Percentiles rank a stretch among this genome's conserved stretches.
phyloP scores from a whole-genome alignment of 2,113 vertebrate species.

The Oncorhynchus keta region DNA sequence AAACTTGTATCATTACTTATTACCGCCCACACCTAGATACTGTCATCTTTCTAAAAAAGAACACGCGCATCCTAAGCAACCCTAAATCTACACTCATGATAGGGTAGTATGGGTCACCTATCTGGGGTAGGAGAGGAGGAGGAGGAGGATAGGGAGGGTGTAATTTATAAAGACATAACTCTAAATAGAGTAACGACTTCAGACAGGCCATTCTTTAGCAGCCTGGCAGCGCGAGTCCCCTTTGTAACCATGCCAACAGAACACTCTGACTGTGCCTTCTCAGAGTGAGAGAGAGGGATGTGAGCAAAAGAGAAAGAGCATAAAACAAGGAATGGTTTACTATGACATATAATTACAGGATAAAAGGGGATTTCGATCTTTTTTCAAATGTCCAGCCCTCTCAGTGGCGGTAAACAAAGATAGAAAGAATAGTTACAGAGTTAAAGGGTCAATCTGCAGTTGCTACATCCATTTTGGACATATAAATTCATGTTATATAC shows the following conservation, averaged over 20 bases:
- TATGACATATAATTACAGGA: too few species aligned
- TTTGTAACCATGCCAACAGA: constrained; percentile 17
- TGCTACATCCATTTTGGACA: too few species aligned
- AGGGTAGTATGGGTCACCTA: constrained; percentile 25
- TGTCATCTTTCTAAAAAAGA: neutral
- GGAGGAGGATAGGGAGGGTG: constrained; percentile 21
- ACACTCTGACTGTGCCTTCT: neutral
- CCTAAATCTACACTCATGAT: neutral
- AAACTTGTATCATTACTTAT: neutral
- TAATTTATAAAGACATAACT: constrained; percentile 63
- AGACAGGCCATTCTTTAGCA: constrained; percentile 41
- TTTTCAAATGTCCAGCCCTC: too few species aligned
- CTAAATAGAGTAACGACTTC: constrained; percentile 51
- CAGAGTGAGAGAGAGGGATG: neutral
- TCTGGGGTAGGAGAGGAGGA: neutral
- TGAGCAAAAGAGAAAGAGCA: too few species aligned
- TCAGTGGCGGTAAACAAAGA: too few species aligned
- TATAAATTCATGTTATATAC: too few species aligned
- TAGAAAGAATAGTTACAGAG: too few species aligned
- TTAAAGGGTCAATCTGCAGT: too few species aligned
- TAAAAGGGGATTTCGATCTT: too few species aligned
- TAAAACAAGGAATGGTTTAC: too few species aligned
- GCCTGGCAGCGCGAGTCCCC: neutral
- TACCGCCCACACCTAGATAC: neutral
- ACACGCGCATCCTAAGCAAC: neutral